Evolutionary conservation across 2,797 vertebrate genomes (phyloP), one percentile per base, ranked within the genome.

Genomic region (Catostomus latipinnis): DNA sequence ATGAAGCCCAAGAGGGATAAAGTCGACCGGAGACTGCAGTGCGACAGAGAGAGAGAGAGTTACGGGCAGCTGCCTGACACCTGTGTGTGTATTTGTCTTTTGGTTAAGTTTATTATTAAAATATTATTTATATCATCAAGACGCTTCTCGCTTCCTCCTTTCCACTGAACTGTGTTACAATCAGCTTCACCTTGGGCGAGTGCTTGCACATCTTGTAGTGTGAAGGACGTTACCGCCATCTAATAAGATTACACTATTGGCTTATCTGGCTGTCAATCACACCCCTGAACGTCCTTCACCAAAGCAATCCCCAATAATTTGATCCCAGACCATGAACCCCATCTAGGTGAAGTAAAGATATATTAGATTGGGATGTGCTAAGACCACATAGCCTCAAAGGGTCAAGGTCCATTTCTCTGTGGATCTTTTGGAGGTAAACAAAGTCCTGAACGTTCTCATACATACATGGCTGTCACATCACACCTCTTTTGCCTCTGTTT

Each of bases 151-250:
- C 22, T 2, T 22, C 22, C 22, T 22, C 22, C 22, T 22, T 22
- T 22, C 22, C 22, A 22, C 22, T 22, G 22, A 22, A 22, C 22
- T 22, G 22, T 22, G 22, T 22, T 22, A 22, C 22, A 22, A 89
- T 85, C 88, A 87, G 88, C 88, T 90, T 74, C 50, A 48, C 87
- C 83, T 87, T 87, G 88, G 86, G 83, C 84, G 78, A 54, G 43
- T 49, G 68, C 18, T 68, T 45, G 71, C 66, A 74, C 65, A 48
- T 62, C 61, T 45, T 69, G 68, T 60, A 43, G 78, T 16, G 3
- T 67, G 71, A 69, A 62, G 70, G 63, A 82, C 63, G 11, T 12
- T 18, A 62, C 58, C 60, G 7, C 13, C 5, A 57, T 74, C 22
- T 75, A 57, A 76, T 71, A 70, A 69, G 34, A 74, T 74, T 56